Conservation (phyloP, 2,888 invertebrate species). For the Lasiommata megera region DNA sequence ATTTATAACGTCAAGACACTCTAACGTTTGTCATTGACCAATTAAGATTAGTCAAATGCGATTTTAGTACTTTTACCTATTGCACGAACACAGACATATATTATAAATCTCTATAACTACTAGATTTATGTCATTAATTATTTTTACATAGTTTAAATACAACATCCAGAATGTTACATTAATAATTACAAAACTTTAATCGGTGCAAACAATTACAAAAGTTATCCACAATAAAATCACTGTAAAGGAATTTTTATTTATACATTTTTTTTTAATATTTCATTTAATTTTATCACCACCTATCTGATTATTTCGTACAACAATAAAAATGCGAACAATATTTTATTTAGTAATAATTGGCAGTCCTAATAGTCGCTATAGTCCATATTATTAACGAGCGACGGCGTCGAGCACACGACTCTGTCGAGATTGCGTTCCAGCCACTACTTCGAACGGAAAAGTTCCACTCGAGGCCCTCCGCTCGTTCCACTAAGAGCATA, state of each 20-base stretch:
- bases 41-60: slow-evolving; percentile 28
- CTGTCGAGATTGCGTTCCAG: slow-evolving; percentile 15
- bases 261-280: slow-evolving; percentile 43
- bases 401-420: slow-evolving; percentile 22
- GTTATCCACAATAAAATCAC: slow-evolving; percentile 34
- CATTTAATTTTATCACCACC: slow-evolving; percentile 53
- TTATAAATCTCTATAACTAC: slow-evolving; percentile 68
- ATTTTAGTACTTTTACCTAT: slow-evolving; percentile 61
- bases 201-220: slow-evolving; percentile 76
- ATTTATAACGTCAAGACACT: slow-evolving; percentile 56
- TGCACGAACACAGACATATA: slow-evolving; percentile 70
- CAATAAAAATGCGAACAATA: slow-evolving; percentile 62
- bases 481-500: slow-evolving; percentile 21
- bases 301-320: slow-evolving; percentile 71
- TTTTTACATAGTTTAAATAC: slow-evolving; percentile 75
- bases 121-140: slow-evolving; percentile 65
- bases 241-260: slow-evolving; percentile 55
- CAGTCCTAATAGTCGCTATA: slow-evolving; percentile 68
- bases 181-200: slow-evolving; percentile 76
- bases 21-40: slow-evolving; percentile 42
- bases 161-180: slow-evolving; percentile 76
- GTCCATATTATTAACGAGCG: slow-evolving; percentile 44
- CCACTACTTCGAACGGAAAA: background rate
- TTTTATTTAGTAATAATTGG: slow-evolving; percentile 66
- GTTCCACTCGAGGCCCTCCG: slow-evolving; percentile 3